Conservation (phyloP, 2,797 vertebrate species). For the Melanotaenia parkinsoni region DNA sequence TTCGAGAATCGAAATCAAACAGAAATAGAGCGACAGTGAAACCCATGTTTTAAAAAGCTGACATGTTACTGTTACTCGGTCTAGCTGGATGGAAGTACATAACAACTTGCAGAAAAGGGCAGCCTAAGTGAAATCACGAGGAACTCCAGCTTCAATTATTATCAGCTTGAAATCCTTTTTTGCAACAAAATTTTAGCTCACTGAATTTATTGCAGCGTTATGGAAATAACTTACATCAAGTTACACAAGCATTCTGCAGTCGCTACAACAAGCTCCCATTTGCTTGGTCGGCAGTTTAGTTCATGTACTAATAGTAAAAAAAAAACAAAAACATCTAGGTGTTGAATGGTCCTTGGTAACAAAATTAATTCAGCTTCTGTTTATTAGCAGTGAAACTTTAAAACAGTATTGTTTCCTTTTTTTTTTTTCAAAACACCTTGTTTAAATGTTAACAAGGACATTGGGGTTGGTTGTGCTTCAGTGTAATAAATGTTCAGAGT, state of each 20-base stretch:
- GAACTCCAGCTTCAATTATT: neutral
- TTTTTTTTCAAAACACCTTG: constrained; percentile 16
- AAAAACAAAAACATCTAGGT: constrained; percentile 25
- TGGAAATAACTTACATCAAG: constrained; percentile 38
- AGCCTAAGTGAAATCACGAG: neutral
- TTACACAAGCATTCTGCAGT: constrained; percentile 46
- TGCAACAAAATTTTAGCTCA: constrained; percentile 10
- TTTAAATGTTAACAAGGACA: constrained; percentile 40
- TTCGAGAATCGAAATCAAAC: no score
- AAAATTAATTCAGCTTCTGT: constrained; percentile 18
- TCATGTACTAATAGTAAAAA: constrained; percentile 26
- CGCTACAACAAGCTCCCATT: constrained; percentile 33
- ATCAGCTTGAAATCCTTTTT: constrained; percentile 3
- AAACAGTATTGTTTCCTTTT: constrained; percentile 3
- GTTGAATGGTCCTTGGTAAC: constrained; percentile 27
- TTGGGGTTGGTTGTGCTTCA: constrained; percentile 9
- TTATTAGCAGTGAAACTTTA: constrained; percentile 1
- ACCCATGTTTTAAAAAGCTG: no score
- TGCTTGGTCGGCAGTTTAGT: constrained; percentile 16
- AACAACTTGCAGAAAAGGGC: neutral
- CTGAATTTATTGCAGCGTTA: constrained; percentile 25
- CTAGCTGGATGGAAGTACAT: no score
- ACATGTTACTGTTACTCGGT: no score
- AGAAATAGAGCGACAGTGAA: no score
- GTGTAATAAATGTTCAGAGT: constrained; percentile 50